Evolutionary conservation across 1,140 invertebrate genomes (phyloP), one percentile per base, ranked within the genome.

Genomic region (Vanessa tameamea): DNA sequence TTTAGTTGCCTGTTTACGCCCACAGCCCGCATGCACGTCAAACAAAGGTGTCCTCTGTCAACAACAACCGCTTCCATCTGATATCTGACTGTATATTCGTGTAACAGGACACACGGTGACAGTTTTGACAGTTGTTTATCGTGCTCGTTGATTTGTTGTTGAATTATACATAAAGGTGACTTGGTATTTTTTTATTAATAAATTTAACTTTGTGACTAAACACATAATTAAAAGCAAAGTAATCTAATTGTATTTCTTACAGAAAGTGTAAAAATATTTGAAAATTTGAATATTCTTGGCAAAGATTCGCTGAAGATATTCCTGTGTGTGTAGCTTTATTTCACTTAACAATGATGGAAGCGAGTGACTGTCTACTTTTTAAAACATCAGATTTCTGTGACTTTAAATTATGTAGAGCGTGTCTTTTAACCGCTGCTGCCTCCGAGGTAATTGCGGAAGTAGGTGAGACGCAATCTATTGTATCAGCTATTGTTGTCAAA

Each of bases 1-100:
- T 31, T 31, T 31, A 31, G 26, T 31, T 31, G 26, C 3, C 26
- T 31, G 23, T 11, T 12, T 20, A 31, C 55, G 55, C 55, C 55
- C 23, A 11, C 37, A 5, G 9, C 55, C 23, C 23, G 55, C 55
- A 59, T 59, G 23, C 12, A 13, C 51, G 12, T 61, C 53, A 72
- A 71, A 76, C 64, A 76, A 61, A 43, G 50, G 69, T 64, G 31
- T 76, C 50, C 23, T 50, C 15, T 76, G 72, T 72, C 69, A 50
- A 67, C 53, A 67, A 67, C 69, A 67, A 47, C 31, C 23, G 26
- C 20, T 11, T 43, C 37, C 37, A 43, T 43, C 37, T 59, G 12
- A 15, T 14, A 59, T 61, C 53, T 66, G 37, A 72, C 51, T 47
- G 70, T 50, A 7, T n/a, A 15, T 61, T 55, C 9, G 50, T 43